phyloP scores from a whole-genome alignment of 1,140 invertebrate genomes.

The Ctenoplectra terminalis region DNA sequence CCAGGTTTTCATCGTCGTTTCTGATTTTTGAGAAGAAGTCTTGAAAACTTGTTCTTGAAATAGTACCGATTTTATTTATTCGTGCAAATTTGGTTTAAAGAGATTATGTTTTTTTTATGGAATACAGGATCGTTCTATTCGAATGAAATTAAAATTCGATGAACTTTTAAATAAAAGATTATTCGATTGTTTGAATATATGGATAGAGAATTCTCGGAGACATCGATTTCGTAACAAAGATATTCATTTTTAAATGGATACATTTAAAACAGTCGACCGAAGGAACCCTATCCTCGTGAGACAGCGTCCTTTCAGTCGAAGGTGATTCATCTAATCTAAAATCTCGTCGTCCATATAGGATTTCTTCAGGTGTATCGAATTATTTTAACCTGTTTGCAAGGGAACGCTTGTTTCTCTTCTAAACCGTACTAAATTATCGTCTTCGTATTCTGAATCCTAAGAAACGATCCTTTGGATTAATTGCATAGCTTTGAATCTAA shows the following conservation, averaged over 20 bases:
- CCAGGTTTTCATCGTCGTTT: neutral
- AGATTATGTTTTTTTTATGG: neutral
- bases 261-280: slow-evolving; percentile 43
- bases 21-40: neutral
- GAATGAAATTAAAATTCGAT: neutral
- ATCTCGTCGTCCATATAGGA: slow-evolving; percentile 67
- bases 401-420: slow-evolving; percentile 38
- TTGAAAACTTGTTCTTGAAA: neutral
- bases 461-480: neutral
- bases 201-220: slow-evolving; percentile 31
- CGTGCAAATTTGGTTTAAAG: too few relatives aligned
- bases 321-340: slow-evolving; percentile 69
- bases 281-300: slow-evolving; percentile 71
- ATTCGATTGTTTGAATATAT: neutral
- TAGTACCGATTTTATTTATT: neutral
- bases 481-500: neutral
- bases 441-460: neutral
- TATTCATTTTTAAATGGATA: slow-evolving; percentile 54
- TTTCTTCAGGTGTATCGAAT: slow-evolving; percentile 69
- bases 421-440: neutral
- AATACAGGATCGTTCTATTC: neutral
- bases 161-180: neutral
- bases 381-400: slow-evolving; percentile 54
- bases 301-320: slow-evolving; percentile 55
- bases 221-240: slow-evolving; percentile 56